phyloP scores from a whole-genome alignment of 2,113 vertebrate species.

The Notiomystis cincta region DNA sequence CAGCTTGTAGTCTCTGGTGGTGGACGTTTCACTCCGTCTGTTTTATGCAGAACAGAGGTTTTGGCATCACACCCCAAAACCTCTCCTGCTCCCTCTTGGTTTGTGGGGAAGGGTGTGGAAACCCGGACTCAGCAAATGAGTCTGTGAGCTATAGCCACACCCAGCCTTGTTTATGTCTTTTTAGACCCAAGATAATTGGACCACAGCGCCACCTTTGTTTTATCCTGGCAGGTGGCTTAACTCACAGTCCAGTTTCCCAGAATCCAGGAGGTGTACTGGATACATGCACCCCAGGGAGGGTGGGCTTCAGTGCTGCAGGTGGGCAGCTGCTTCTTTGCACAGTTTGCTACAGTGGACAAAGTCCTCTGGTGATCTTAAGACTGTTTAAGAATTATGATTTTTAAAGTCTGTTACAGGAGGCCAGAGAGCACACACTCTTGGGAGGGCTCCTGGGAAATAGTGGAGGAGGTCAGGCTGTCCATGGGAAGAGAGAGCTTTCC shows the following conservation, averaged over 20 bases:
- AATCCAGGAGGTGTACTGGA: background rate
- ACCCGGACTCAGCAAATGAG: background rate
- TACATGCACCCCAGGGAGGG: too few species aligned
- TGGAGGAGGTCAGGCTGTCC: background rate
- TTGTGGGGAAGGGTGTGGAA: background rate
- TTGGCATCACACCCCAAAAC: background rate
- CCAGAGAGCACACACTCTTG: background rate
- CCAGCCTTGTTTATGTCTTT: background rate
- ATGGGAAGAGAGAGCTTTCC: background rate
- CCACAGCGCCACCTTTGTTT: too few species aligned
- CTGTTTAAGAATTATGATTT: background rate
- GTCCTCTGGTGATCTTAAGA: background rate
- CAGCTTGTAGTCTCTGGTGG: background rate
- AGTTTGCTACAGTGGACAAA: background rate
- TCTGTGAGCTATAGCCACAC: background rate
- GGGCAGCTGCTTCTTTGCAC: background rate
- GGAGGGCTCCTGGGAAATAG: background rate
- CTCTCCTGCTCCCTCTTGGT: accelerated
- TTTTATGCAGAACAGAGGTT: background rate
- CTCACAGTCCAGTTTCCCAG: background rate
- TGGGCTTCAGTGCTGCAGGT: background rate
- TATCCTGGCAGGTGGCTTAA: background rate
- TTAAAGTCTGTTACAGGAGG: background rate
- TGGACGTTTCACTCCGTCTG: background rate
- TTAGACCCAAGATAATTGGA: background rate